phyloP scores from a whole-genome alignment of 2,888 invertebrate species.

The Dryadula phaetusa region DNA sequence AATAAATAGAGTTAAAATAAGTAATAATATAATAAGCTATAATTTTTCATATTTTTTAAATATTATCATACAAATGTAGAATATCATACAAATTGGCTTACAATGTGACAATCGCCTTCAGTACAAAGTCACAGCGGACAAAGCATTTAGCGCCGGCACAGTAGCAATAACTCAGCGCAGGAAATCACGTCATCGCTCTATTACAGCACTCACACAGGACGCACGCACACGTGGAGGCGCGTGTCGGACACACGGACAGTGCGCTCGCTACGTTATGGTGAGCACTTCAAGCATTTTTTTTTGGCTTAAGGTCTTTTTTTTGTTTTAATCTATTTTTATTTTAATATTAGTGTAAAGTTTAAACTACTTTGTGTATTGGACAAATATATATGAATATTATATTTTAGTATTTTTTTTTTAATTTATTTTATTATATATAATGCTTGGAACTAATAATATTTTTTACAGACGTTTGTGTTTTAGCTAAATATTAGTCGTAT shows the following conservation, averaged over 20 bases:
- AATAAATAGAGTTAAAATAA: too few species aligned
- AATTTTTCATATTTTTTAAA: too few species aligned
- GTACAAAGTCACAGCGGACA: conserved; percentile 63
- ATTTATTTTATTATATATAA: too few species aligned
- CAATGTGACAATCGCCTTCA: conserved; percentile 42
- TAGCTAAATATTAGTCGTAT: too few species aligned
- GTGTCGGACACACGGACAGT: conserved; percentile 50
- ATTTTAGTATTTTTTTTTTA: too few species aligned
- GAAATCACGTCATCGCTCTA: conserved; percentile 85
- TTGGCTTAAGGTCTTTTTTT: conserved; percentile 17
- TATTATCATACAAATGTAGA: too few species aligned
- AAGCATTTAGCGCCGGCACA: conserved; percentile 81
- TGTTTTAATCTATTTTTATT: background rate
- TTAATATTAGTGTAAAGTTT: too few species aligned
- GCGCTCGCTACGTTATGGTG: conserved; percentile 49
- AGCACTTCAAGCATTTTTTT: conserved; percentile 18
- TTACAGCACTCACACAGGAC: conserved; percentile 70
- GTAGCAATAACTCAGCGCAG: conserved; percentile 84
- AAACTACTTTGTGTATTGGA: too few species aligned
- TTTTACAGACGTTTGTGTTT: too few species aligned
- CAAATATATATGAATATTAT: too few species aligned
- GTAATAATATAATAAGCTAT: too few species aligned
- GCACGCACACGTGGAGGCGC: conserved; percentile 45
- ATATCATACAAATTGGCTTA: background rate
- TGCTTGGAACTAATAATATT: too few species aligned